Conservation (phyloP, 2,797 vertebrate genomes). For the Rhabdophis nuchalis region DNA sequence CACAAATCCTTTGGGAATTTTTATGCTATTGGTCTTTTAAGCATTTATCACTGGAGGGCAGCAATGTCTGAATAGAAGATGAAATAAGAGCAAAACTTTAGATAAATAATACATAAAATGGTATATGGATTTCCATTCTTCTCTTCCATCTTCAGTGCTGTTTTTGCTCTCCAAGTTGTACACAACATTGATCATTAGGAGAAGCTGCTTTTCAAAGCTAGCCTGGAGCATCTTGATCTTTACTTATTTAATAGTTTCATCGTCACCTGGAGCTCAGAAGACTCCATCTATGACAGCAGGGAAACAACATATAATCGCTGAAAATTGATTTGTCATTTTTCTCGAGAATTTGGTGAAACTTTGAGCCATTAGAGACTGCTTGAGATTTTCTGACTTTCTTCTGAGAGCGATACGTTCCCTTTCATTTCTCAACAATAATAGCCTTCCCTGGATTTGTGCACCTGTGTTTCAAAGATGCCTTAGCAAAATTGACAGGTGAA, state of each 20-base stretch:
- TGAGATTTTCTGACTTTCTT: background rate
- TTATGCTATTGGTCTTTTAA: conserved; percentile 33
- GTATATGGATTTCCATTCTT: conserved; percentile 9
- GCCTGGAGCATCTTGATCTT: background rate
- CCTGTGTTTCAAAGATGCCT: background rate
- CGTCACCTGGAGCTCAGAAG: background rate
- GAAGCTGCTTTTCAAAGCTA: background rate
- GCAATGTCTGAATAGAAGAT: conserved; percentile 35
- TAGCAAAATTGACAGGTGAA: background rate
- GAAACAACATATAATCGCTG: background rate
- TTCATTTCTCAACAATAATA: background rate
- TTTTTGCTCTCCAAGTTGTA: background rate
- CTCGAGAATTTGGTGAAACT: background rate
- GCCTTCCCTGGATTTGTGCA: background rate
- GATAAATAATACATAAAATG: background rate
- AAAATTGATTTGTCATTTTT: background rate
- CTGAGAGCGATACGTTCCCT: no score
- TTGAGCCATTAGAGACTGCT: background rate
- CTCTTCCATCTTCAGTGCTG: background rate
- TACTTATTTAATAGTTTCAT: conserved; percentile 10
- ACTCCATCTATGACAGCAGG: background rate
- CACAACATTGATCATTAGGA: conserved; percentile 17
- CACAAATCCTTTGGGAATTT: background rate
- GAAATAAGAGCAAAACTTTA: conserved; percentile 6
- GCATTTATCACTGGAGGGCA: conserved; percentile 55